Conservation (phyloP, 2,113 vertebrate species). For the Calonectris borealis region DNA sequence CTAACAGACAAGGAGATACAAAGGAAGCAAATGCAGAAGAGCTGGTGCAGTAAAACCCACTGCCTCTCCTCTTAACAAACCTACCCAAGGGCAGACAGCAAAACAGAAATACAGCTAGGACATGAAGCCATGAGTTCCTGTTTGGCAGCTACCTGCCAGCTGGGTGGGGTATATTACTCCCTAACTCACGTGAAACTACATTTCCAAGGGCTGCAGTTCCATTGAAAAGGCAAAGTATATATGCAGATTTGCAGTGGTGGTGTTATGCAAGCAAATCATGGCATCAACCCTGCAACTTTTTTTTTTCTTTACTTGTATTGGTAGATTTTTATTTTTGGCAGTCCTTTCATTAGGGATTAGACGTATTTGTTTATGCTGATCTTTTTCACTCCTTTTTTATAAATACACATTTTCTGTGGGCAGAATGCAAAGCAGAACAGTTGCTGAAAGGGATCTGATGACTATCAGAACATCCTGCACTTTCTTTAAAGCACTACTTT, state of each 20-base stretch:
- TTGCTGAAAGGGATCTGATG: background rate
- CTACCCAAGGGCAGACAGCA: background rate
- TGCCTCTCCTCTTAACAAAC: background rate
- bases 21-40: background rate
- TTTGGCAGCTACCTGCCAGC: background rate
- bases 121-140: background rate
- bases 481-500: background rate
- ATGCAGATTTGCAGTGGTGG: background rate
- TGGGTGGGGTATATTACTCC: rapidly evolving
- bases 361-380: background rate
- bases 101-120: background rate
- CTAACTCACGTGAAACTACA: background rate
- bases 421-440: background rate
- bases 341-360: background rate
- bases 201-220: background rate
- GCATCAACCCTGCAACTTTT: background rate
- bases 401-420: conserved; percentile 25
- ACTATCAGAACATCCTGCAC: background rate
- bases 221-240: background rate
- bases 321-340: background rate
- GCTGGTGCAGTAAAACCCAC: background rate
- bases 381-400: conserved; percentile 9
- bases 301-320: background rate
- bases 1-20: background rate
- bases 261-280: background rate